A percentile compares a stretch with the other conserved stretches of the same genome.
phyloP scores from a whole-genome alignment of 1,140 invertebrate genomes.

The Radopholus similis region DNA sequence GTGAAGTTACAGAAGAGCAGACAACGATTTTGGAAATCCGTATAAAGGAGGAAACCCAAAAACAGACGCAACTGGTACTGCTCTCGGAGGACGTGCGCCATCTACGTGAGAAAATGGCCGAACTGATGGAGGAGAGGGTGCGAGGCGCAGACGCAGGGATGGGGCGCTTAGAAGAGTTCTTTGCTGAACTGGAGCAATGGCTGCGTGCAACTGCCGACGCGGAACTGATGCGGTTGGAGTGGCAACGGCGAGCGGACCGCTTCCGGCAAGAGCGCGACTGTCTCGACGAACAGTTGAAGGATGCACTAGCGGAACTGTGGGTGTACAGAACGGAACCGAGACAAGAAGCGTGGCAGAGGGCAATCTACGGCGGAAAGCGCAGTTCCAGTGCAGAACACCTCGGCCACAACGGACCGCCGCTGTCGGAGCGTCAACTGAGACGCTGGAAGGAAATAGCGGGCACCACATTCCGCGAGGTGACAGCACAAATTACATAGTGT shows the following conservation, averaged over 20 bases:
- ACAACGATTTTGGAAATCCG: too few species aligned
- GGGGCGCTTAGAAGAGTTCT: not conserved
- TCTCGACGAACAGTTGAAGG: slow-evolving; percentile 15
- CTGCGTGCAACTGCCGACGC: not conserved
- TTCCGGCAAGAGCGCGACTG: not conserved
- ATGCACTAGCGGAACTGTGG: slow-evolving; percentile 27
- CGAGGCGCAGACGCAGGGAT: not conserved
- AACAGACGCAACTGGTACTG: too few species aligned
- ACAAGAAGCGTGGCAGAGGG: slow-evolving; percentile 18
- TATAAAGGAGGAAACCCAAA: too few species aligned
- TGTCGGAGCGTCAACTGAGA: slow-evolving; percentile 18
- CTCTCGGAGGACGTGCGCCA: too few species aligned
- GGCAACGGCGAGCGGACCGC: not conserved
- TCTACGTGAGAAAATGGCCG: too few species aligned
- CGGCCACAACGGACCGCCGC: not conserved
- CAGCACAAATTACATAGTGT: not conserved
- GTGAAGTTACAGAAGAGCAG: too few species aligned
- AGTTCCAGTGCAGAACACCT: slow-evolving; percentile 21
- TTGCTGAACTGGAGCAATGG: slow-evolving; percentile 4
- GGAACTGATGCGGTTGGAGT: not conserved
- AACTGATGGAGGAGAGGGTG: not conserved
- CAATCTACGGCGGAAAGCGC: not conserved
- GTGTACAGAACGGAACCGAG: slow-evolving; percentile 38
- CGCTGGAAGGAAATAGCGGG: slow-evolving; percentile 55
- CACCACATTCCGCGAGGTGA: slow-evolving; percentile 48